A percentile compares a stretch with the other conserved stretches of the same genome.
Conservation (phyloP, 2,113 vertebrate species). For the Nothocercus nigrocapillus region DNA sequence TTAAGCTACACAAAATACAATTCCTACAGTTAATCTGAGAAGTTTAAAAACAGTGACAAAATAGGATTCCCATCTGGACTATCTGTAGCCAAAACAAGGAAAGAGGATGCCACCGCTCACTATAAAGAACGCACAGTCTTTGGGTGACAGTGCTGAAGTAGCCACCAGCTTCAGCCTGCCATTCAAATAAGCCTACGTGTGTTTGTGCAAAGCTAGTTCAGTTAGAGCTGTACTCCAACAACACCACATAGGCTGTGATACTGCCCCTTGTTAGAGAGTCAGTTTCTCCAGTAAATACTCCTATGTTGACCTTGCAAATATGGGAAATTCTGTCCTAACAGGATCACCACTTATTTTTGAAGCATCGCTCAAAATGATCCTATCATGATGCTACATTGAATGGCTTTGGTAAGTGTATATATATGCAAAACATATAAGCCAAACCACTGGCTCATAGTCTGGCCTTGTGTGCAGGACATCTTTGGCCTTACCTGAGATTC, state of each 20-base stretch:
- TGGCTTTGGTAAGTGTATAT: background rate
- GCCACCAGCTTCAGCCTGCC: background rate
- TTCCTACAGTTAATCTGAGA: background rate
- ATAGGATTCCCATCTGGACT: background rate
- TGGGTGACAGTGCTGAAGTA: background rate
- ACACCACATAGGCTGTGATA: background rate
- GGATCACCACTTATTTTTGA: background rate
- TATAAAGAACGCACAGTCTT: background rate
- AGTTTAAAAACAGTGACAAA: background rate
- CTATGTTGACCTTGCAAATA: background rate
- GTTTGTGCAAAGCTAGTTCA: background rate
- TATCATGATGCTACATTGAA: rapidly evolving
- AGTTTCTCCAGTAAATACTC: background rate
- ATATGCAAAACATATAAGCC: background rate
- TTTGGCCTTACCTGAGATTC: conserved; percentile 78
- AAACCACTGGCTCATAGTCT: background rate
- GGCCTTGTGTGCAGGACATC: background rate
- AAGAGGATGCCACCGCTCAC: background rate
- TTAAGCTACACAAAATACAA: background rate
- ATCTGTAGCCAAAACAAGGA: background rate
- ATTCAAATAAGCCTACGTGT: background rate
- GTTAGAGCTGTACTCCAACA: background rate
- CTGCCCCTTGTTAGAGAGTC: background rate
- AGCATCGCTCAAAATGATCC: background rate
- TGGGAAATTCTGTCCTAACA: background rate